These are phyloP conservation scores for Myotis lucifugus DNA, from an alignment of 2,113 vertebrate species.

Conservation along the genomic window DNA sequence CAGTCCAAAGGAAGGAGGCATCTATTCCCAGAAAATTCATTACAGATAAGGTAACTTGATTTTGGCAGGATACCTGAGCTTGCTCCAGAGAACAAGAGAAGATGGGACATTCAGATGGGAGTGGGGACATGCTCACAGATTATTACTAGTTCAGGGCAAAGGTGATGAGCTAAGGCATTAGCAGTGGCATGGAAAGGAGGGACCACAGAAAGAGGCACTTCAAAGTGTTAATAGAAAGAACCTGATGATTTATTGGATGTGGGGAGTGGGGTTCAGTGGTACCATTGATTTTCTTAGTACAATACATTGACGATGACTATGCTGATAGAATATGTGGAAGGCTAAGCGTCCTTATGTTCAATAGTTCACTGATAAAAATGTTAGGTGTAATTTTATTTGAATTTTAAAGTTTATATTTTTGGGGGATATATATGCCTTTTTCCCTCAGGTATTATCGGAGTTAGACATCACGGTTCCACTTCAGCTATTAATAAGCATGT, in stretches of 20 bases:
- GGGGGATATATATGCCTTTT: conserved; percentile 53
- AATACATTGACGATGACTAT: neutral
- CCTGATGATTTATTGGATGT: neutral
- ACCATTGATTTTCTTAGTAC: neutral
- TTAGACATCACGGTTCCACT: conserved; percentile 98
- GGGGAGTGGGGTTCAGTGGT: neutral
- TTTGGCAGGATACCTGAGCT: neutral
- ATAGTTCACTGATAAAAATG: neutral
- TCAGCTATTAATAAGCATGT: conserved; percentile 97
- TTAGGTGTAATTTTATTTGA: neutral
- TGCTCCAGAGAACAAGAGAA: neutral
- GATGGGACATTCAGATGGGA: neutral
- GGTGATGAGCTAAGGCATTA: neutral
- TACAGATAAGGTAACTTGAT: neutral
- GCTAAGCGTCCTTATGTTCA: neutral
- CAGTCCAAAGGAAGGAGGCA: neutral
- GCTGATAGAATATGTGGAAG: neutral
- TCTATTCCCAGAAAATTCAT: conserved; percentile 1
- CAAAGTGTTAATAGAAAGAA: neutral
- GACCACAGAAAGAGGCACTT: neutral
- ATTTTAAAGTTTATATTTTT: conserved; percentile 60
- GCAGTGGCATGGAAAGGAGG: neutral
- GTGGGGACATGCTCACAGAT: neutral
- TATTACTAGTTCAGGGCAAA: neutral
- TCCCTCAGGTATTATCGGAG: conserved; percentile 94